Base-by-base conservation (phyloP, 2,888 invertebrate genomes). In the Embidobia sp. region DNA sequence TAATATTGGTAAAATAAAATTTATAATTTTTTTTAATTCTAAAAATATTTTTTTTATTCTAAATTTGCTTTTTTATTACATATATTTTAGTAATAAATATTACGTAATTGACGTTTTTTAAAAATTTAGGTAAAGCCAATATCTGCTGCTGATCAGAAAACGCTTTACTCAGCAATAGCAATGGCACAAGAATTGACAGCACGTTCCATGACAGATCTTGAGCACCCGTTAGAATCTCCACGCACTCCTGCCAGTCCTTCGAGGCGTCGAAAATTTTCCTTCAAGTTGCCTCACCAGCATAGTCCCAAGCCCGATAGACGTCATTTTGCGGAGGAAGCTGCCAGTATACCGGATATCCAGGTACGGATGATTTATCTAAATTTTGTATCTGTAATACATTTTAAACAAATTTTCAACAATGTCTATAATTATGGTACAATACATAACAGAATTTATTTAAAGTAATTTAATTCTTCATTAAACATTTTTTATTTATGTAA, bases 111-210 rank as follows among this genome's bases (percentile, higher is more conserved):
- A n/a, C n/a, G n/a, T 64, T 76, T 49, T 29, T 35, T 63, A 22
- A 61, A 70, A 1, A 26, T 83, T 79, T 82, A 91, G 91, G 95
- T 98, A 86, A 98, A 98, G 89, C 96, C 95, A 1, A 97, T 98
- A 90, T 98, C 98, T 7, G 95, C 97, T 0, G 95, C 97, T 74
- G 98, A 98, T 86, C 94, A 97, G 88, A 96, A 94, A 89, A 96
- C 96, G 5, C 91, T 98, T 73, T 96, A 98, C 84, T 95, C 95
- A 13, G 98, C 98, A 0, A 97, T 98, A 76, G 97, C 97, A 55
- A 92, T 98, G 90, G 98, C 97, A 13, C 97, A 97, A 89, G 97
- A 98, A 90, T 92, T 98, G 73, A 97, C 96, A 40, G 93, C 94
- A 46, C 88, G 88, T 84, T 89, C 88, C 79, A 89, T 89, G 89